Evolutionary conservation across 2,888 invertebrate genomes (phyloP).

Genomic region (Acanthosepion esculentum): DNA sequence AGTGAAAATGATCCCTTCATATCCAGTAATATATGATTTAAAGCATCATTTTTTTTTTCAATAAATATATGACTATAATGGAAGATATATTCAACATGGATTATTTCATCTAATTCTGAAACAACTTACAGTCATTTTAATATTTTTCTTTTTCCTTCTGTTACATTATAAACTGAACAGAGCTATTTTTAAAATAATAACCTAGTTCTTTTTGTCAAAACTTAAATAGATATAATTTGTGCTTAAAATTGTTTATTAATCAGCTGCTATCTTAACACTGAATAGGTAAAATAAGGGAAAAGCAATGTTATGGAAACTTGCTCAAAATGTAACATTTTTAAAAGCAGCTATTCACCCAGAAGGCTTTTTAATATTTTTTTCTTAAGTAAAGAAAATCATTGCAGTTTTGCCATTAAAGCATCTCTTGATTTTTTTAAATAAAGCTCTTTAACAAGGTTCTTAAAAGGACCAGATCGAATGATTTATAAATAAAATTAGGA

Average conservation of each 20-base stretch:
- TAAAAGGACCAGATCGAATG: too few species aligned
- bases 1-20: background rate
- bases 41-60: background rate
- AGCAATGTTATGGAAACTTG: background rate
- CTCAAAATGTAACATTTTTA: background rate
- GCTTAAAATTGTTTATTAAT: background rate
- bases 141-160: background rate
- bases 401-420: too few species aligned
- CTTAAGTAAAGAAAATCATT: background rate
- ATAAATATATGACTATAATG: background rate
- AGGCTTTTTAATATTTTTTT: background rate
- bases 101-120: background rate
- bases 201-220: background rate
- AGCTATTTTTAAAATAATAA: background rate
- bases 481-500: too few species aligned
- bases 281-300: background rate
- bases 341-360: background rate
- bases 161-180: background rate
- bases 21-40: background rate
- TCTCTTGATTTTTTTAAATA: too few species aligned
- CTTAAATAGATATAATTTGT: background rate
- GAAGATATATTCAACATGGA: background rate
- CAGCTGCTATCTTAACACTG: background rate
- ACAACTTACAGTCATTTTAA: background rate
- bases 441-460: too few species aligned